Evolutionary conservation across 2,888 invertebrate genomes (phyloP), one percentile per base, ranked within the genome.

Genomic region (Calameuta idolon): DNA sequence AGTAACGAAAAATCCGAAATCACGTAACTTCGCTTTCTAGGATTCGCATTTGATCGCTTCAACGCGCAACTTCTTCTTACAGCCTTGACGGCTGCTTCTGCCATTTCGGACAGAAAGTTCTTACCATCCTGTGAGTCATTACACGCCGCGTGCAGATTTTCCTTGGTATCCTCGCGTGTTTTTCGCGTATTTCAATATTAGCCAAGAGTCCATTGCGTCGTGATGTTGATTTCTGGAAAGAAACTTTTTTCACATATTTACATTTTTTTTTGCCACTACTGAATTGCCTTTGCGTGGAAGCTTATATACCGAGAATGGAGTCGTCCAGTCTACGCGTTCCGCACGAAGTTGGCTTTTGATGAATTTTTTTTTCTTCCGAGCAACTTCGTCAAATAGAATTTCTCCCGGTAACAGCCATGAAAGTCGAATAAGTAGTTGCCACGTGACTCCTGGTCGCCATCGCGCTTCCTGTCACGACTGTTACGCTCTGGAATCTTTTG

Each of bases 1-100:
- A 55, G 2, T 9, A 71, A 71, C 71, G 71, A 34, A 81, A 84
- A 81, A 78, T 81, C 75, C 69, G 76, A 81, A 83, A 83, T 86
- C 85, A 86, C 84, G 84, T 85, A 87, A 87, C 85, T 83, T 23
- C 86, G 83, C 87, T 87, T 86, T 86, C 87, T 87, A 87, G 83
- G 83, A 83, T 81, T 79, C 74, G 75, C 75, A 77, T 79, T 69
- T 74, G 79, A 71, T 76, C 76, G 79, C 75, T 73, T 76, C 76
- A 23, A 12, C 33, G 31, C 71, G 71, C 71, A 31, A 33, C 71
- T 31, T 15, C 69, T 34, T 34, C 23, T 55, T 55, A 9, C 55
- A 55, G 55, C 55, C 23, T 55, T 55, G 55, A 55, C 55, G 55
- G 55, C 55, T 55, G 55, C 55, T 55, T 55, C 55, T 55, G 55